Percentiles rank a stretch among this genome's conserved stretches.
Evolutionary conservation across 2,888 invertebrate genomes (phyloP).

Genomic region (Balanococcus diminutus): DNA sequence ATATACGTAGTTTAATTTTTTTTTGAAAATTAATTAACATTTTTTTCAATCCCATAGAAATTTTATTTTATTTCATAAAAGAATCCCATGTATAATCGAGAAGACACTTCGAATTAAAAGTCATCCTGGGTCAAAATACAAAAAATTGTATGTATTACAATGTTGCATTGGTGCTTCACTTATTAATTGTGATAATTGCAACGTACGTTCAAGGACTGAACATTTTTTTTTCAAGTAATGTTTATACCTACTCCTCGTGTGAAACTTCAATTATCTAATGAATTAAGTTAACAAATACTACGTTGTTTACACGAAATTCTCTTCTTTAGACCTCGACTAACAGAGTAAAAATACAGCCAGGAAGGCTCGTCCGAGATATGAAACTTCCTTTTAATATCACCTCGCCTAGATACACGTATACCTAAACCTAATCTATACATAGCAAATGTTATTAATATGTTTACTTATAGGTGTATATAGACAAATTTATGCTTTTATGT

Average conservation of each 20-base stretch:
- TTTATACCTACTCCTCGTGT: neutral
- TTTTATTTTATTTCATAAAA: neutral
- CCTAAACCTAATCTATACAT: too few species aligned
- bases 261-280: slow-evolving; percentile 25
- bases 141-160: neutral
- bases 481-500: neutral
- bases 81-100: neutral
- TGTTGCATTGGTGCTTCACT: neutral
- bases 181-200: slow-evolving; percentile 18
- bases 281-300: neutral
- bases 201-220: neutral
- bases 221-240: neutral
- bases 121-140: neutral
- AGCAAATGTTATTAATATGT: neutral
- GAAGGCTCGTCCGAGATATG: neutral
- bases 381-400: neutral
- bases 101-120: neutral
- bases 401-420: neutral
- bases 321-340: neutral
- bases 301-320: neutral
- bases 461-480: neutral
- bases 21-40: slow-evolving; percentile 25
- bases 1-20: neutral
- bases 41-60: neutral
- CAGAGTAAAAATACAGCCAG: neutral